Evolutionary conservation across 92 coral and sea anemone genomes (phyloP).

Genomic region (Zoanthus solanderi): DNA sequence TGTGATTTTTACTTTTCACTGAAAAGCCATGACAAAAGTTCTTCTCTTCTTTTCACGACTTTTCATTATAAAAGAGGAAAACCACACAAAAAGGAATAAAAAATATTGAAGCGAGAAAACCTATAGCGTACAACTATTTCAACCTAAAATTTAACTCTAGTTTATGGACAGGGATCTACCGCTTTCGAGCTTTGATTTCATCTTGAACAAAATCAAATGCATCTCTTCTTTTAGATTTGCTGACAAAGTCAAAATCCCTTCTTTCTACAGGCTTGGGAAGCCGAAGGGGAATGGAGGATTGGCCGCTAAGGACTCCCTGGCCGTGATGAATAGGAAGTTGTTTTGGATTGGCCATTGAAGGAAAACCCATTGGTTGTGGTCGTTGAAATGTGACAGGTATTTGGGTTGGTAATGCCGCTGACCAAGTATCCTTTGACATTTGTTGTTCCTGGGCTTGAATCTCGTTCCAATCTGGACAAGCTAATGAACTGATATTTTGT

Average conservation of each 20-base stretch:
- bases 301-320: constrained; percentile 42
- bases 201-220: constrained; percentile 96
- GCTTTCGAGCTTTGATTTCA: constrained; percentile 89
- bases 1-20: too few relatives aligned
- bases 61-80: too few relatives aligned
- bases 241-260: constrained; percentile 82
- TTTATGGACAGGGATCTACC: constrained; percentile 7
- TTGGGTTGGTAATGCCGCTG: constrained; percentile 5
- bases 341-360: constrained; percentile 11
- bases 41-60: too few relatives aligned
- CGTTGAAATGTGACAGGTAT: constrained; percentile 19
- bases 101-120: too few relatives aligned
- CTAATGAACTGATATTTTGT: neutral
- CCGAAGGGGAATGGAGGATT: constrained; percentile 67
- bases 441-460: constrained; percentile 18
- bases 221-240: constrained; percentile 75
- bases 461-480: neutral
- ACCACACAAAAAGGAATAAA: too few relatives aligned
- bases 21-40: too few relatives aligned
- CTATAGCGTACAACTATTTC: too few relatives aligned
- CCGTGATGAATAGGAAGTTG: neutral
- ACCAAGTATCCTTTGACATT: neutral
- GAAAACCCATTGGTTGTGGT: neutral
- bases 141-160: neutral
- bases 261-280: constrained; percentile 65